phyloP scores from a whole-genome alignment of 2,888 invertebrate genomes.

The Amiota communis region DNA sequence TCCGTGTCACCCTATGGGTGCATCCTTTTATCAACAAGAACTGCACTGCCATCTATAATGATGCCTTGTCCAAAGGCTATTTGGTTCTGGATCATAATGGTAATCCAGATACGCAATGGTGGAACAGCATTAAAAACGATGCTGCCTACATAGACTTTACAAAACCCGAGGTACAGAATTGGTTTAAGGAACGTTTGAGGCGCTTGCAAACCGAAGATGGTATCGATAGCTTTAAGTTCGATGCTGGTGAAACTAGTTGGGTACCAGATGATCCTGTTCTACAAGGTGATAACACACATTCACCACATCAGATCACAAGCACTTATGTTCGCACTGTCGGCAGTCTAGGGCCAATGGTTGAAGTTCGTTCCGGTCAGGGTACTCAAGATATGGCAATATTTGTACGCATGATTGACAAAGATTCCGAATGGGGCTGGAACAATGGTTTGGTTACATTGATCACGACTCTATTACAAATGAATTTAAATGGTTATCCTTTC shows the following conservation, averaged over 20 bases:
- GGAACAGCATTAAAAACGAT: conserved; percentile 71
- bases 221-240: conserved; percentile 84
- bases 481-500: conserved; percentile 75
- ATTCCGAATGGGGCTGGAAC: conserved; percentile 78
- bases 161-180: conserved; percentile 76
- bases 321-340: conserved; percentile 76
- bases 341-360: conserved; percentile 77
- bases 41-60: conserved; percentile 78
- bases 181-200: conserved; percentile 75
- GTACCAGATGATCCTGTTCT: conserved; percentile 76
- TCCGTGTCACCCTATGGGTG: conserved; percentile 86
- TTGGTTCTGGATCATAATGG: conserved; percentile 73
- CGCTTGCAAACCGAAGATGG: conserved; percentile 77
- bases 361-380: conserved; percentile 79
- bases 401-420: conserved; percentile 83
- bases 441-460: conserved; percentile 81
- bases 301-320: conserved; percentile 72
- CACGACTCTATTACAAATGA: conserved; percentile 75
- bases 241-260: conserved; percentile 83
- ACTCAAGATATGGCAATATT: conserved; percentile 81
- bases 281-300: conserved; percentile 74
- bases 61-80: conserved; percentile 76
- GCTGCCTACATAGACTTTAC: conserved; percentile 81
- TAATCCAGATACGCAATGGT: conserved; percentile 73
- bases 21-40: conserved; percentile 89